Conservation (phyloP, 1,140 invertebrate species). For the Hirudo medicinalis region DNA sequence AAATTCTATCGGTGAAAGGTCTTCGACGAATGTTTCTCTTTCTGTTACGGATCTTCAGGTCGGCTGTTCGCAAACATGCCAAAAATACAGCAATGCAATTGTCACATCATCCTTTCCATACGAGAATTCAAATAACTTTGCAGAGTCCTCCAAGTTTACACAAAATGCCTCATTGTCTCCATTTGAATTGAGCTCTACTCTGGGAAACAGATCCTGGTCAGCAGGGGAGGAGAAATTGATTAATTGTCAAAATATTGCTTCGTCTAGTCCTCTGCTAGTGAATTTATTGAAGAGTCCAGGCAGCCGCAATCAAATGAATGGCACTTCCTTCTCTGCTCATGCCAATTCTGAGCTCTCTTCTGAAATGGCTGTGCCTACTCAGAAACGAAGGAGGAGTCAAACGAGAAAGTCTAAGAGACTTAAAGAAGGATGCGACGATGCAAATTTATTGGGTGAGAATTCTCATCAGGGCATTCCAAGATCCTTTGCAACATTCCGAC, state of each 20-base stretch:
- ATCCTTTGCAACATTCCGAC: constrained; percentile 8
- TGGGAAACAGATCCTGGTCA: neutral
- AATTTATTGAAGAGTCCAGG: constrained; percentile 66
- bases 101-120: neutral
- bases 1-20: no score
- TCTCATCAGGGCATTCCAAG: constrained; percentile 40
- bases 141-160: neutral
- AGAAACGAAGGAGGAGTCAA: constrained; percentile 30
- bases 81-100: no score
- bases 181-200: neutral
- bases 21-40: no score
- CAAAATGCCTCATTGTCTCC: neutral
- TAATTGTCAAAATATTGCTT: constrained; percentile 24
- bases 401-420: constrained; percentile 27
- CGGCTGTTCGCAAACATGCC: no score
- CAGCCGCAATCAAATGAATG: constrained; percentile 26
- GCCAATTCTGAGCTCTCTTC: constrained; percentile 32
- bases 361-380: constrained; percentile 26
- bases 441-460: constrained; percentile 23
- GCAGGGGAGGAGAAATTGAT: constrained; percentile 13
- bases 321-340: constrained; percentile 22
- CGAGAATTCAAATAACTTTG: neutral
- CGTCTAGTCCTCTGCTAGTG: constrained; percentile 68
- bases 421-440: constrained; percentile 7
- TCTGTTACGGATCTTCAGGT: no score